phyloP scores from a whole-genome alignment of 2,888 invertebrate species.

The Venusia cambrica region DNA sequence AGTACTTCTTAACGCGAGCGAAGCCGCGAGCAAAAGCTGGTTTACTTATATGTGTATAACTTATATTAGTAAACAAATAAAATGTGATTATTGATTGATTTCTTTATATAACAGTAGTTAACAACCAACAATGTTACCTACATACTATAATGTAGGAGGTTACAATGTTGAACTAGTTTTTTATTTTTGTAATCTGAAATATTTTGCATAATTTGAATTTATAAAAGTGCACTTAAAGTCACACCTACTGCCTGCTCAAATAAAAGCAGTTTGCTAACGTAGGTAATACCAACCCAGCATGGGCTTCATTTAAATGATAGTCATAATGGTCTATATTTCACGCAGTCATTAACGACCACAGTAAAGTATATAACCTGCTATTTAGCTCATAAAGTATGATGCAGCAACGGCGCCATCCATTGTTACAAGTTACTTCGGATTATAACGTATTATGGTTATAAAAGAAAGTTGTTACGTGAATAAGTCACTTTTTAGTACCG shows the following conservation, averaged over 20 bases:
- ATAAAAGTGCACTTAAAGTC: too few species aligned
- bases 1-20: too few species aligned
- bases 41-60: too few species aligned
- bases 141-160: too few species aligned
- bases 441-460: constrained; percentile 19
- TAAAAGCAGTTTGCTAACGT: constrained; percentile 1
- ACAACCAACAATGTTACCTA: too few species aligned
- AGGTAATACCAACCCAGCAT: constrained; percentile 4
- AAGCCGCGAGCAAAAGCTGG: too few species aligned
- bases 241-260: constrained; percentile 3
- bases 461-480: constrained; percentile 36
- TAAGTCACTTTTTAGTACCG: constrained; percentile 11
- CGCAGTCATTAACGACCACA: constrained; percentile 27
- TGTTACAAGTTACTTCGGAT: constrained; percentile 35
- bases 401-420: constrained; percentile 36
- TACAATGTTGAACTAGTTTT: too few species aligned
- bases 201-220: too few species aligned
- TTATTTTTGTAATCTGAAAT: too few species aligned
- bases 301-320: constrained; percentile 27
- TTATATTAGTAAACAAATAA: too few species aligned
- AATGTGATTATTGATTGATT: too few species aligned
- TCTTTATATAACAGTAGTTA: too few species aligned
- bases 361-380: constrained; percentile 31
- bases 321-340: constrained; percentile 30
- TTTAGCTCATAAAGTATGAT: constrained; percentile 29